Evolutionary conservation across 2,888 invertebrate species (phyloP).

Genomic region (Nipponacmea schrenckii): DNA sequence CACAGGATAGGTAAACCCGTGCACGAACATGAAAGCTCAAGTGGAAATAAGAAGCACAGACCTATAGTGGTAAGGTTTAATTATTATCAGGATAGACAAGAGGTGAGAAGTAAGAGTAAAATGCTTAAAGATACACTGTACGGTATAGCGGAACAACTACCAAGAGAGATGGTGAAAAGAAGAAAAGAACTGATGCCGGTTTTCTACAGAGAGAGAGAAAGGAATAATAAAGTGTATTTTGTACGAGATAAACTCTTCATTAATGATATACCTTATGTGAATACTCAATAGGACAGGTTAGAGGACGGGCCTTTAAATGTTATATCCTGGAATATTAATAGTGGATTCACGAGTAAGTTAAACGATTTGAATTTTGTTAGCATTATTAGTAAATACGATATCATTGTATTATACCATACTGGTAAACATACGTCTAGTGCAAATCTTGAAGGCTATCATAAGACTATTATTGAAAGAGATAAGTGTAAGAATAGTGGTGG

Average conservation of each 20-base stretch:
- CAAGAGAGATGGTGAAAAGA: not conserved
- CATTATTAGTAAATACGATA: not conserved
- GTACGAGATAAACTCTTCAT: not conserved
- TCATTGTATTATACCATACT: not conserved
- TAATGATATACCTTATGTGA: not conserved
- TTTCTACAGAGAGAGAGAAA: not conserved
- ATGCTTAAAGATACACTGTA: not conserved
- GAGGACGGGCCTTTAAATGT: too few relatives aligned
- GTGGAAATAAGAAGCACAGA: not conserved
- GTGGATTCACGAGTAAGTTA: not conserved
- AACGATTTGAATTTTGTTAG: not conserved
- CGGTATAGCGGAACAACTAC: not conserved
- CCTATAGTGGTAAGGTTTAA: not conserved
- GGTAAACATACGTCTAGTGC: not conserved
- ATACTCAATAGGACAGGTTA: too few relatives aligned
- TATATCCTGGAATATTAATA: not conserved
- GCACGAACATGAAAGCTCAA: too few relatives aligned
- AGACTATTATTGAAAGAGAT: not conserved
- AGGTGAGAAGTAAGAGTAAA: not conserved
- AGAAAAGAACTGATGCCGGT: not conserved
- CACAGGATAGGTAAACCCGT: not conserved
- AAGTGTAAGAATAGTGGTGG: not conserved
- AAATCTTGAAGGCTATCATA: not conserved
- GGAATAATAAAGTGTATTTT: not conserved
- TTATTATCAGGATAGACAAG: not conserved